Conservation (phyloP, 2,113 vertebrate genomes). For the Micromys minutus region DNA sequence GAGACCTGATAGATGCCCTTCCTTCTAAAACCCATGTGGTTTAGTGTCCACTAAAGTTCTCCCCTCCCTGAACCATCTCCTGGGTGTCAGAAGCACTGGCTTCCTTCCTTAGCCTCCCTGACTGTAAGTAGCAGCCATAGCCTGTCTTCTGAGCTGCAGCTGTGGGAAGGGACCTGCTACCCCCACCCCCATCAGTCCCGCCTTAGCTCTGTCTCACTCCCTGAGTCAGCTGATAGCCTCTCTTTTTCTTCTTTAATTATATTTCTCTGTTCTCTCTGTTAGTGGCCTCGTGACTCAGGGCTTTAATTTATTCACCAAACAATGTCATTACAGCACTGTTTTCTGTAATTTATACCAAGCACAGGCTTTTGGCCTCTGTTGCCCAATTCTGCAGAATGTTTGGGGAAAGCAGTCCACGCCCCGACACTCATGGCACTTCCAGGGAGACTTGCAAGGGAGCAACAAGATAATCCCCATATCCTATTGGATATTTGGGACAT, state of each 20-base stretch:
- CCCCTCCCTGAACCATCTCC: background rate
- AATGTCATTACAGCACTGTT: constrained; percentile 78
- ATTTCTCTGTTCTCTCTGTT: constrained; percentile 72
- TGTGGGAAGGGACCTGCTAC: background rate
- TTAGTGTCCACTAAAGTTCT: background rate
- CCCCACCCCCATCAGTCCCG: background rate
- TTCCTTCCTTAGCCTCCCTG: background rate
- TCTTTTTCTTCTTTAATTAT: constrained; percentile 76
- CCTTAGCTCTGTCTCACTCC: constrained; percentile 55
- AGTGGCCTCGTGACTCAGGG: constrained; percentile 71
- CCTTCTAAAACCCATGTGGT: background rate
- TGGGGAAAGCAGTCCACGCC: constrained; percentile 22
- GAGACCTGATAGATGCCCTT: background rate
- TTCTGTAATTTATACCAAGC: constrained; percentile 73
- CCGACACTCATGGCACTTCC: background rate
- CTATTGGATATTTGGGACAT: background rate
- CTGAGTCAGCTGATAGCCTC: constrained; percentile 72
- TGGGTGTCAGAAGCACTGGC: background rate
- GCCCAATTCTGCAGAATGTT: constrained; percentile 66
- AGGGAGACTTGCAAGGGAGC: background rate
- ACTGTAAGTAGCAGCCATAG: background rate
- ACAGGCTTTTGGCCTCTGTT: constrained; percentile 62
- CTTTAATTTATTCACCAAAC: constrained; percentile 80
- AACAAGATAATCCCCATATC: background rate
- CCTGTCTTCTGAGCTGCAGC: background rate